Evolutionary conservation across 2,888 invertebrate species (phyloP).

Genomic region (Tipula vernalis): DNA sequence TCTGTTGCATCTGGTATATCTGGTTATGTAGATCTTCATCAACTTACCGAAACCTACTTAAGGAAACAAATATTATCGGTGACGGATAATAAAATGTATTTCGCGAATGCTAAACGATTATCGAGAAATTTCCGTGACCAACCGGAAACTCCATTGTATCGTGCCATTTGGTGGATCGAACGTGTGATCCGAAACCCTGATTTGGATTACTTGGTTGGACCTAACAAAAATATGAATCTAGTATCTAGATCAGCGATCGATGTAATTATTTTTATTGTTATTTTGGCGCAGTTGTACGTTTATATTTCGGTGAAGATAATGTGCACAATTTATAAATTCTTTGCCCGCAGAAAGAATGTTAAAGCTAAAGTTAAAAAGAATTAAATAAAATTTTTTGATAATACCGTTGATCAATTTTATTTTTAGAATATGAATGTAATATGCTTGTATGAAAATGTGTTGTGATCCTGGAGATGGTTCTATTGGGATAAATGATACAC

Average conservation of each 20-base stretch:
- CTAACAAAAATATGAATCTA: not conserved
- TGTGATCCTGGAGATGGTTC: too few relatives aligned
- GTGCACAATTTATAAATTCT: too few relatives aligned
- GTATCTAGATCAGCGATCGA: conserved; percentile 10
- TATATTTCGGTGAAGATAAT: not conserved
- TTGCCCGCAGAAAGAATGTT: too few relatives aligned
- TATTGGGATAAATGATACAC: too few relatives aligned
- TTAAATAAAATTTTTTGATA: too few relatives aligned
- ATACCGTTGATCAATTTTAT: too few relatives aligned
- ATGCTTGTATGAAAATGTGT: too few relatives aligned
- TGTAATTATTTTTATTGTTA: not conserved
- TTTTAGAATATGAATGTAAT: too few relatives aligned
- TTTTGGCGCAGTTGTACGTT: not conserved
- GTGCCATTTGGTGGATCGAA: conserved; percentile 23
- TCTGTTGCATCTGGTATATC: not conserved
- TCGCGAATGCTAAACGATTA: conserved; percentile 17
- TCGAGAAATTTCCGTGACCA: conserved; percentile 19
- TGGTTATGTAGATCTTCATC: not conserved
- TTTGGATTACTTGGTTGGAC: conserved; percentile 19
- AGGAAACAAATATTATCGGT: not conserved
- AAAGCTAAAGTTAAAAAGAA: too few relatives aligned
- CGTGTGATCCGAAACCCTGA: conserved; percentile 21
- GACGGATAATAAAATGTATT: not conserved
- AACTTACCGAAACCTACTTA: not conserved
- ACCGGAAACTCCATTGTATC: conserved; percentile 20